These are phyloP conservation scores for Ophion costatus DNA, from an alignment of 2,888 invertebrate genomes.

Conservation along the genomic window DNA sequence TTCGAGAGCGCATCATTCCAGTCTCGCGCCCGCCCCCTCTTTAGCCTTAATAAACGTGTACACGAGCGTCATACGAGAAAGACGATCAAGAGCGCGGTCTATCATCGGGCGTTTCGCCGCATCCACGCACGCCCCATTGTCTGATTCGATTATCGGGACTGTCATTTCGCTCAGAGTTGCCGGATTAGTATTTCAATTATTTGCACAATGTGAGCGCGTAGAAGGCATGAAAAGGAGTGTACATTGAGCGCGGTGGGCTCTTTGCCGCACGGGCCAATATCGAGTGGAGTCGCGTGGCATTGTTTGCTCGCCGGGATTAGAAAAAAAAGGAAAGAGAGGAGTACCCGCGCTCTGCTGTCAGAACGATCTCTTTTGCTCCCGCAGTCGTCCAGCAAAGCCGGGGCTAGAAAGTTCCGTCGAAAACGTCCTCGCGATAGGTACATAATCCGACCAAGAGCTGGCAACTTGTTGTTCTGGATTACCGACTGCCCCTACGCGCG, in stretches of 20 bases:
- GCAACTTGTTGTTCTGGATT: slow-evolving; percentile 76
- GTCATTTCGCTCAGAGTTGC: slow-evolving; percentile 73
- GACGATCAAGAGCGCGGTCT: slow-evolving; percentile 54
- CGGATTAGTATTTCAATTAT: slow-evolving; percentile 83
- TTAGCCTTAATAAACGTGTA: slow-evolving; percentile 52
- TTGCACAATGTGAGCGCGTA: slow-evolving; percentile 76
- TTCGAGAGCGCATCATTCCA: slow-evolving; percentile 74
- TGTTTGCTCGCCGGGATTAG: slow-evolving; percentile 75
- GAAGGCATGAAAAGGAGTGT: slow-evolving; percentile 55
- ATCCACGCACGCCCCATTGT: slow-evolving; percentile 72
- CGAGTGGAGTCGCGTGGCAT: slow-evolving; percentile 80
- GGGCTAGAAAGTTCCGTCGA: not conserved
- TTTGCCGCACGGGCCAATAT: slow-evolving; percentile 72
- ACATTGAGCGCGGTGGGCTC: slow-evolving; percentile 29
- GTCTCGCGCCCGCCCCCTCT: slow-evolving; percentile 77
- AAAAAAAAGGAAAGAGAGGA: slow-evolving; percentile 47
- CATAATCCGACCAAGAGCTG: slow-evolving; percentile 72
- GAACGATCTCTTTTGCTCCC: not conserved
- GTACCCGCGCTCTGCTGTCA: slow-evolving; percentile 4
- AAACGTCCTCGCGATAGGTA: slow-evolving; percentile 56
- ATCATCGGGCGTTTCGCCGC: slow-evolving; percentile 59
- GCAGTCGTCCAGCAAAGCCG: not conserved
- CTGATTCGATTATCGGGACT: slow-evolving; percentile 77
- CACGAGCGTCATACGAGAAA: slow-evolving; percentile 31
- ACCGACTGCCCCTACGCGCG: slow-evolving; percentile 66